A percentile compares a stretch with the other conserved stretches of the same genome.
These are phyloP conservation scores for Lethrus apterus DNA, from an alignment of 1,140 invertebrate genomes.

Conservation along the genomic window DNA sequence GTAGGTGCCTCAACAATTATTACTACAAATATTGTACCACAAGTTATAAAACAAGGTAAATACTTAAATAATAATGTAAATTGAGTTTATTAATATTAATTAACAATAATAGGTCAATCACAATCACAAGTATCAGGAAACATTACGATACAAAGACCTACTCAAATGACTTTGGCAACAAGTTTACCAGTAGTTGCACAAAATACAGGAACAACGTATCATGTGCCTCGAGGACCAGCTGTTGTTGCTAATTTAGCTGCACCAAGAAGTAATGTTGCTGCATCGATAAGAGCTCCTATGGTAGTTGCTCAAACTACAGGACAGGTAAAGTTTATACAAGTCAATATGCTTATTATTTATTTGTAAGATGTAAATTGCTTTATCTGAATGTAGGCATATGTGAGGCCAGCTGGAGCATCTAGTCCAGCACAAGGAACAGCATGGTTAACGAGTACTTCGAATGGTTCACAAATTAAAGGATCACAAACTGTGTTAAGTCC, in stretches of 20 bases:
- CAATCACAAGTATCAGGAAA: slow-evolving; percentile 29
- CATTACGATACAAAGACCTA: slow-evolving; percentile 33
- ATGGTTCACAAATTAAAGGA: slow-evolving; percentile 37
- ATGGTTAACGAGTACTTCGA: slow-evolving; percentile 35
- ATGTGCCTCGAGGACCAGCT: slow-evolving; percentile 39
- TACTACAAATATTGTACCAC: slow-evolving; percentile 36
- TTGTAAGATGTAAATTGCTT: too few relatives aligned
- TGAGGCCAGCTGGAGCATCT: slow-evolving; percentile 29
- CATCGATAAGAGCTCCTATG: slow-evolving; percentile 32
- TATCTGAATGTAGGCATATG: slow-evolving; percentile 19
- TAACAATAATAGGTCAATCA: slow-evolving; percentile 17
- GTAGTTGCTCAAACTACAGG: slow-evolving; percentile 31
- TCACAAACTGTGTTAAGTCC: slow-evolving; percentile 34
- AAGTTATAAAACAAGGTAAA: slow-evolving; percentile 38
- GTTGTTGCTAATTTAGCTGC: slow-evolving; percentile 40
- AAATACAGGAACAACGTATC: slow-evolving; percentile 30
- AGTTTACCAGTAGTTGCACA: slow-evolving; percentile 25
- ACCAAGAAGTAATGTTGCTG: slow-evolving; percentile 37
- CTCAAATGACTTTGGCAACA: slow-evolving; percentile 36
- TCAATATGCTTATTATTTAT: too few relatives aligned
- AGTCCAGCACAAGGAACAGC: slow-evolving; percentile 38
- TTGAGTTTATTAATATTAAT: slow-evolving; percentile 3
- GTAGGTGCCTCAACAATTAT: slow-evolving; percentile 33
- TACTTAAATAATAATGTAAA: neutral
- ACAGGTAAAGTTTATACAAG: slow-evolving; percentile 18